Percentiles rank a stretch among this genome's conserved stretches.
phyloP scores from a whole-genome alignment of 2,797 vertebrate species.

The Chelon auratus region DNA sequence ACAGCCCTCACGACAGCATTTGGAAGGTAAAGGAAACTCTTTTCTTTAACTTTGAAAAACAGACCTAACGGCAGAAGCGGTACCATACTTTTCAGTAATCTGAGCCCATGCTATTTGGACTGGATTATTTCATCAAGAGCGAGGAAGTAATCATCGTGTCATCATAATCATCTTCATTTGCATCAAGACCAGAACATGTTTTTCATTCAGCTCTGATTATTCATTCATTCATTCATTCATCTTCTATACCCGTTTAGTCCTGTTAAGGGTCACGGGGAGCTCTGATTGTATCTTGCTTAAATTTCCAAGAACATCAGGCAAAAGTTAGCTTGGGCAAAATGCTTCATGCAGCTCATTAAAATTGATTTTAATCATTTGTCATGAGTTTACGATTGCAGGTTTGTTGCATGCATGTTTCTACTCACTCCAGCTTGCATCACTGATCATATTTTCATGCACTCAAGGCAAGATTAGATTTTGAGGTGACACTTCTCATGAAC shows the following conservation, averaged over 20 bases:
- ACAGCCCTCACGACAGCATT: neutral
- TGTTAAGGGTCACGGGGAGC: too few relatives aligned
- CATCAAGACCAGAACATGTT: constrained; percentile 20
- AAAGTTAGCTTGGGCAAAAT: neutral
- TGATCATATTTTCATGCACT: neutral
- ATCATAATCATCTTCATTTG: constrained; percentile 29
- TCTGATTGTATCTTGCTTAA: constrained; percentile 14
- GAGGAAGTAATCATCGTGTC: constrained; percentile 32
- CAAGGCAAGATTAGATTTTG: neutral
- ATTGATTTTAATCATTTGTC: neutral
- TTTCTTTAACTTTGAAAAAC: neutral
- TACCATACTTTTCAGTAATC: neutral
- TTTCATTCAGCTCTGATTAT: constrained; percentile 28
- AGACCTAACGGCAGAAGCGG: neutral
- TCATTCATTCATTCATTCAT: too few relatives aligned
- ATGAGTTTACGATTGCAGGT: neutral
- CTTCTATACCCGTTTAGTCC: too few relatives aligned
- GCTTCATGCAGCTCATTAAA: neutral
- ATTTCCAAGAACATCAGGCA: neutral
- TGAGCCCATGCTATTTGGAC: constrained; percentile 10
- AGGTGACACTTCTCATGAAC: neutral
- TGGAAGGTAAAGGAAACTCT: neutral
- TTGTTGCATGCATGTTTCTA: neutral
- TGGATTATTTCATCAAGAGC: constrained; percentile 11
- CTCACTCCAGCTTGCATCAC: neutral